Percentiles rank a stretch among this genome's conserved stretches.
phyloP scores from a whole-genome alignment of 2,888 invertebrate genomes.

The Ennomos quercinarius region DNA sequence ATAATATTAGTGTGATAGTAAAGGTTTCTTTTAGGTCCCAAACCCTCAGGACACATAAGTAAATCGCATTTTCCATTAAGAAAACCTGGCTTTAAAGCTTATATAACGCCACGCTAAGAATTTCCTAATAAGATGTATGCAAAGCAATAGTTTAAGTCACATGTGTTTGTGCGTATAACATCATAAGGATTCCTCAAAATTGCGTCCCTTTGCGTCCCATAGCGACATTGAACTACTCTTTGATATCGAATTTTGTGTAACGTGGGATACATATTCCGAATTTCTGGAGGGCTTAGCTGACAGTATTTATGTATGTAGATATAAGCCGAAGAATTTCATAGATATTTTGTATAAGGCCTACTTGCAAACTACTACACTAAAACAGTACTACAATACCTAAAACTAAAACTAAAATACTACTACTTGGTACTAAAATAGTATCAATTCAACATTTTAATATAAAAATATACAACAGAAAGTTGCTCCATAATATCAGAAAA shows the following conservation, averaged over 20 bases:
- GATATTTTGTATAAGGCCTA: constrained; percentile 12
- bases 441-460: too few relatives aligned
- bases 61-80: too few relatives aligned
- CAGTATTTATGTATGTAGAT: constrained; percentile 9
- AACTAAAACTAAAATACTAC: too few relatives aligned
- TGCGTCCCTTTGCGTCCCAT: constrained; percentile 56
- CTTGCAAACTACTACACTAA: constrained; percentile 1
- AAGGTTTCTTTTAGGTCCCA: too few relatives aligned
- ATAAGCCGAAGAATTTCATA: constrained; percentile 21
- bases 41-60: too few relatives aligned
- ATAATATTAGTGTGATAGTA: too few relatives aligned
- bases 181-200: constrained; percentile 61
- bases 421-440: too few relatives aligned
- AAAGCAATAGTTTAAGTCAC: constrained; percentile 55
- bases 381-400: too few relatives aligned
- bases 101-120: constrained; percentile 41
- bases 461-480: too few relatives aligned
- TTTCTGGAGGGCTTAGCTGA: constrained; percentile 35
- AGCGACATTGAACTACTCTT: constrained; percentile 56
- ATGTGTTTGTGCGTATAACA: constrained; percentile 47
- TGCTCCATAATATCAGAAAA: too few relatives aligned
- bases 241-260: constrained; percentile 55
- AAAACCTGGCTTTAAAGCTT: not conserved
- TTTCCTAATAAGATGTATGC: constrained; percentile 55
- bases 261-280: constrained; percentile 53